Base-by-base conservation (phyloP, 2,888 invertebrate genomes). In the Melikaiella ostensackeni region DNA sequence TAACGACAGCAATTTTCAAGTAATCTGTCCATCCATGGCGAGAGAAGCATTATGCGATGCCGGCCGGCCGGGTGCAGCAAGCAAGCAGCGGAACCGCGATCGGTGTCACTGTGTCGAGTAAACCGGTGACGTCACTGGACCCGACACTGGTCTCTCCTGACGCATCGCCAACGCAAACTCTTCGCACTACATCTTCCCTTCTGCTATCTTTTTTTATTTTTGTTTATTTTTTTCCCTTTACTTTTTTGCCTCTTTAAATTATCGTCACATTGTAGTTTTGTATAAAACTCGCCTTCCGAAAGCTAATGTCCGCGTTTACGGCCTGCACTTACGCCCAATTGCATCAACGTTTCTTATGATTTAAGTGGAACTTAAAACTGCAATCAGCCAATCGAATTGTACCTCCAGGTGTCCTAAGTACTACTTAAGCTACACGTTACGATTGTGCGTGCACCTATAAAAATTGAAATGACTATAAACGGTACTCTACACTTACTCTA, bases 81-180 rank as follows among this genome's bases (percentile, higher is more conserved):
- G 50, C 73, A 46, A 55, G 30, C 73, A 46, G 50, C 24, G 50
- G 59, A 76, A 61, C 59, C 38, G 24, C 21, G 33, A 87, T 85
- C 84, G 86, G 86, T 87, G 87, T 87, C 88, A 88, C 86, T 88
- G 84, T 88, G 87, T 86, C 87, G 87, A 80, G 82, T 77, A 80
- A 35, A 38, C 27, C 24, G 80, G 64, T 86, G 87, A 86, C 87
- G 85, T 87, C 87, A 87, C 80, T 79, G 55, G 62, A 81, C 81
- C 38, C 38, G 16, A 27, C 59, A 24, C 59, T 59, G 27, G 59
- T 59, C 59, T 59, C 59, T 16, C 6, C 11, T 27, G 21, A 59
- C 27, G 27, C 27, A 59, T 27, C 59, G 27, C 59, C 59, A 59
- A 57, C 57, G 13, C 24, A 24, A 24, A 57, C 24, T 57, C 57